A percentile compares a stretch with the other conserved stretches of the same genome.
Evolutionary conservation across 2,888 invertebrate species (phyloP).

Genomic region (Cheilosia impressa): DNA sequence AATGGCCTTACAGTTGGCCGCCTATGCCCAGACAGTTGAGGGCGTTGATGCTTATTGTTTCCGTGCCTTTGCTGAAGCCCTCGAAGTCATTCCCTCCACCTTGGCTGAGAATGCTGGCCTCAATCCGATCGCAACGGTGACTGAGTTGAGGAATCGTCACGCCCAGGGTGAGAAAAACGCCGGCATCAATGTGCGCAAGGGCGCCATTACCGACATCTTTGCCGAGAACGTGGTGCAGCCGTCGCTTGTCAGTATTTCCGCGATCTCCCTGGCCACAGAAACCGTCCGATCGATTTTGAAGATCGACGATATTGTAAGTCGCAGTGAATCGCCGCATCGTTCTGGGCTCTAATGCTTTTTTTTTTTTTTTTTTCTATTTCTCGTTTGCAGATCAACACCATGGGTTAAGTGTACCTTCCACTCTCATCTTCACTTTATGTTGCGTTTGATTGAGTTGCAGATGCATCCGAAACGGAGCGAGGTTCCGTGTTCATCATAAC

Average conservation of each 20-base stretch:
- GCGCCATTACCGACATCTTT: constrained; percentile 97
- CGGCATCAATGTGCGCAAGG: constrained; percentile 98
- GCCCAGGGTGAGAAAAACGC: constrained; percentile 93
- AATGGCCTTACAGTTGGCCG: constrained; percentile 92
- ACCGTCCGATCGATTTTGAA: constrained; percentile 98
- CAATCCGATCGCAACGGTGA: constrained; percentile 97
- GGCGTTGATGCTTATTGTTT: constrained; percentile 98
- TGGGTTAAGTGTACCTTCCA: constrained; percentile 77
- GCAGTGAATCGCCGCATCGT: neutral
- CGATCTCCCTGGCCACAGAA: constrained; percentile 97
- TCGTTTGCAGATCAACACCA: constrained; percentile 79
- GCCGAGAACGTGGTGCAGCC: constrained; percentile 99
- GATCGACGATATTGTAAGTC: constrained; percentile 97
- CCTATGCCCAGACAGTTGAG: constrained; percentile 91
- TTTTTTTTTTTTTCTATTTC: neutral
- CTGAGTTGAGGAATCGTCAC: constrained; percentile 97
- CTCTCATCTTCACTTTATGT: constrained; percentile 21
- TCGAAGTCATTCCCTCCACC: constrained; percentile 96
- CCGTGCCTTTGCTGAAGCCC: constrained; percentile 96
- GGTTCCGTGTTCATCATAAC: constrained; percentile 35
- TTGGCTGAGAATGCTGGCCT: constrained; percentile 94
- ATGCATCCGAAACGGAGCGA: constrained; percentile 38
- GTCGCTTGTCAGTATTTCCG: constrained; percentile 96
- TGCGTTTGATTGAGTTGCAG: constrained; percentile 11
- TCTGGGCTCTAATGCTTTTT: neutral